Base-by-base conservation (phyloP, 2,113 vertebrate species). In the Chaenocephalus aceratus region DNA sequence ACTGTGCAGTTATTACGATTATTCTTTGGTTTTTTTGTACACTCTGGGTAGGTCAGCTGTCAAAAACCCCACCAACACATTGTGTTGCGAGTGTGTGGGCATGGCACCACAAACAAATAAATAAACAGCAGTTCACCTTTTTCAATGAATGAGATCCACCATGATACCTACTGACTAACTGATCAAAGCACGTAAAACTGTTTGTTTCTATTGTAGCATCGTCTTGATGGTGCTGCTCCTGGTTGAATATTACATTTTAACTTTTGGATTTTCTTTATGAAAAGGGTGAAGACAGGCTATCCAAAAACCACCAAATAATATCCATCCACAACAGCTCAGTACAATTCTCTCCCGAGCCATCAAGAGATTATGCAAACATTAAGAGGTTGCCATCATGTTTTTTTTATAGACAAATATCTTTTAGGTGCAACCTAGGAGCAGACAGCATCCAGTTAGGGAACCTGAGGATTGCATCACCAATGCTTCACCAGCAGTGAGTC, bases 71-170 rank as follows among this genome's bases (percentile, higher is more conserved):
- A 67, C 44, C 36, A 61, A 64, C 60, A 10, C n/a, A n/a, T 26
- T 57, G 48, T 54, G 23, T n/a, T 67, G 30, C 18, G 56, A 41
- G 51, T 46, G 48, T 59, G 57, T 21, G 56, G 0, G 0, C 18
- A 71, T 23, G 34, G 45, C 61, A 51, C 30, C 30, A 67, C 65
- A 67, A 61, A 60, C 59, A 78, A 78, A 68, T 21, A 72, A 71
- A 71, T 61, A 41, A 64, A 74, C 49, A 44, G 49, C 54, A 65
- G 44, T 61, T 75, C 51, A 70, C 6, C 36, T 60, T 61, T 73
- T 87, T 70, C 3, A 62, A 77, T 30, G 78, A 57, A 80, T 72
- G 73, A 80, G 14, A 73, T 48, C 44, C 46, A 75, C 62, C 34
- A n/a, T 18, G 45, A 71, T 46, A 67, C 14, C 26, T 16, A 30